Conservation (phyloP, 2,888 invertebrate species). For the Amblyteles armatorius region DNA sequence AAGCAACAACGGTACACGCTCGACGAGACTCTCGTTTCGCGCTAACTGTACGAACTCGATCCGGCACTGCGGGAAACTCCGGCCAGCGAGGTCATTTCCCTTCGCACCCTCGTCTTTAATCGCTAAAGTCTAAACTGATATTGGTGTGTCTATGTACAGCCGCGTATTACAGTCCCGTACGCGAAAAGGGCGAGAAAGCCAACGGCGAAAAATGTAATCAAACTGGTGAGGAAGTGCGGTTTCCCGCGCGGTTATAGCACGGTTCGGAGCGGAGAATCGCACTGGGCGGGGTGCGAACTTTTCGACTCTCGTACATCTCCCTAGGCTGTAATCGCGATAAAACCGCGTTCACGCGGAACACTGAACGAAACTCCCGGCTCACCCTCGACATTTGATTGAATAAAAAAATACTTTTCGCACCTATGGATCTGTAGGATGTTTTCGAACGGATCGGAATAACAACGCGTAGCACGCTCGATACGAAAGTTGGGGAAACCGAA, state of each 20-base stretch:
- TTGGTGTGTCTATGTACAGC: constrained; percentile 69
- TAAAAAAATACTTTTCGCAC: constrained; percentile 65
- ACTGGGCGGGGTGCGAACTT: constrained; percentile 56
- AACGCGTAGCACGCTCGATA: neutral
- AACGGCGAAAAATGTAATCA: constrained; percentile 76
- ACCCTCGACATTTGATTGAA: constrained; percentile 65
- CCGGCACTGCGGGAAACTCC: constrained; percentile 55
- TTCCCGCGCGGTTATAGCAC: constrained; percentile 65
- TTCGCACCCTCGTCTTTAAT: constrained; percentile 72
- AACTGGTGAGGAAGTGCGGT: constrained; percentile 68
- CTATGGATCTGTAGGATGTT: constrained; percentile 26
- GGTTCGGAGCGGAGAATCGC: constrained; percentile 55
- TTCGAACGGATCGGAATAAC: neutral
- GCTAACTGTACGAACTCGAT: constrained; percentile 48
- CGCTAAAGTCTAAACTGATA: constrained; percentile 78
- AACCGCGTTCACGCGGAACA: constrained; percentile 66
- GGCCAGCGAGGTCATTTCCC: constrained; percentile 33
- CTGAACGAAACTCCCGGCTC: constrained; percentile 52
- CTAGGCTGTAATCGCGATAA: constrained; percentile 64
- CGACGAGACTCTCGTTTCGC: constrained; percentile 38
- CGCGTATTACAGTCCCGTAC: constrained; percentile 32
- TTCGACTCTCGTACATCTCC: constrained; percentile 55
- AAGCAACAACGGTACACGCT: constrained; percentile 61
- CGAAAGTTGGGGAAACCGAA: too few relatives aligned
- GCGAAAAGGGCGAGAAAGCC: constrained; percentile 60